phyloP scores from a whole-genome alignment of 2,888 invertebrate genomes.

The Alentia gelatinosa region DNA sequence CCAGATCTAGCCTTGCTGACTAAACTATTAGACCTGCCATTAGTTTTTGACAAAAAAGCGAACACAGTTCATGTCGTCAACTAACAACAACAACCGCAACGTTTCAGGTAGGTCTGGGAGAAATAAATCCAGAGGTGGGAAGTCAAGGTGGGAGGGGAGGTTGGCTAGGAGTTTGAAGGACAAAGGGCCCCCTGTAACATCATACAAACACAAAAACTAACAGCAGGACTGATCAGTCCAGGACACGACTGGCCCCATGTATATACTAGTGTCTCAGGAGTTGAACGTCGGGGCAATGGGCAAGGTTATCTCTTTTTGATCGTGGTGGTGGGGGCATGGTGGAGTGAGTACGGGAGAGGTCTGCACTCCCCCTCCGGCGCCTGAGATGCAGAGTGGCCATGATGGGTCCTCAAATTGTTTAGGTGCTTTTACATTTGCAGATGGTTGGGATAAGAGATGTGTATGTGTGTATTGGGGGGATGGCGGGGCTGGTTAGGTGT shows the following conservation, averaged over 20 bases:
- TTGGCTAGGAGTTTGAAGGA: not conserved
- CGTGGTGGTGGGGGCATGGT: too few relatives aligned
- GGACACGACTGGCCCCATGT: not conserved
- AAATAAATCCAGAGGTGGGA: too few relatives aligned
- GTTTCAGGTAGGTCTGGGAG: too few relatives aligned
- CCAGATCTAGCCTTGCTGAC: too few relatives aligned
- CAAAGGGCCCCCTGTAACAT: not conserved
- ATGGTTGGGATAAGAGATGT: not conserved
- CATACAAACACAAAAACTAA: not conserved
- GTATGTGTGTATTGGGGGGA: too few relatives aligned
- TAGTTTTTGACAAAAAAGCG: too few relatives aligned
- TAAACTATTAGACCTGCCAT: too few relatives aligned
- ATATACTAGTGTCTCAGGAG: not conserved
- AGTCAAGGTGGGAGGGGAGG: too few relatives aligned
- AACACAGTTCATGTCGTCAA: too few relatives aligned
- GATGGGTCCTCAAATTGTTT: conserved; percentile 4
- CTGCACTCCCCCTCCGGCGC: not conserved
- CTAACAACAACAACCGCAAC: too few relatives aligned
- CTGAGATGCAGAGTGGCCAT: not conserved
- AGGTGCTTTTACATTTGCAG: not conserved
- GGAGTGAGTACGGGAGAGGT: not conserved
- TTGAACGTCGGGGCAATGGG: not conserved
- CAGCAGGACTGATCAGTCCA: not conserved
- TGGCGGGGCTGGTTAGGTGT: too few relatives aligned
- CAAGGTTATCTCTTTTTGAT: not conserved